A percentile compares a stretch with the other conserved stretches of the same genome.
Conservation (phyloP, 2,797 vertebrate species). For the Anomalospiza imberbis region DNA sequence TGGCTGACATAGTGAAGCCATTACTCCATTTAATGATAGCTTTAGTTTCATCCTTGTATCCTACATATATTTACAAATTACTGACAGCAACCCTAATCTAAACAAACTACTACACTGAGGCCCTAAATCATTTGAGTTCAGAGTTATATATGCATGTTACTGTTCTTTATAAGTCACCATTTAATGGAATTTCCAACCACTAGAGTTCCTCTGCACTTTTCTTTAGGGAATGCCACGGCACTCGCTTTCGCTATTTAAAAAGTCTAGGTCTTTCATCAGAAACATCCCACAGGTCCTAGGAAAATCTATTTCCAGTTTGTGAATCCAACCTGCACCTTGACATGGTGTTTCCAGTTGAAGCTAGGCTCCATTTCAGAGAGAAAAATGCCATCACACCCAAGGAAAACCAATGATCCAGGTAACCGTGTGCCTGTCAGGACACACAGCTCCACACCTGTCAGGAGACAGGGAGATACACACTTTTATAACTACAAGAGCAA, state of each 20-base stretch:
- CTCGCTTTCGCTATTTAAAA: neutral
- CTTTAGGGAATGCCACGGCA: neutral
- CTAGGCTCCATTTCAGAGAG: neutral
- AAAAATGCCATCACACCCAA: neutral
- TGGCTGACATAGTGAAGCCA: constrained; percentile 19
- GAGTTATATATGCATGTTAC: neutral
- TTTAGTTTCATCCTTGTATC: constrained; percentile 11
- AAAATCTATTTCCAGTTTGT: neutral
- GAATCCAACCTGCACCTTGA: neutral
- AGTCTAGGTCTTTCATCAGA: neutral
- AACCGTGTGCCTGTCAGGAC: rapidly evolving
- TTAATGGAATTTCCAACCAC: neutral
- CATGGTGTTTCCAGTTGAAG: neutral
- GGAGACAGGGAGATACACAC: neutral
- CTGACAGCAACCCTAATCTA: neutral
- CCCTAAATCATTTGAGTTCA: neutral
- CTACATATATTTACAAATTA: constrained; percentile 6
- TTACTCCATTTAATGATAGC: constrained; percentile 29
- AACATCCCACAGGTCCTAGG: neutral
- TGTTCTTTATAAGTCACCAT: neutral
- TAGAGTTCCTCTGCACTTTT: neutral
- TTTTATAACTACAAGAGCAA: neutral
- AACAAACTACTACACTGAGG: neutral
- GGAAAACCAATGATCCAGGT: neutral
- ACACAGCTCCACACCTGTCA: neutral